Evolutionary conservation across 2,113 vertebrate genomes (phyloP).

Genomic region (Myodes glareolus): DNA sequence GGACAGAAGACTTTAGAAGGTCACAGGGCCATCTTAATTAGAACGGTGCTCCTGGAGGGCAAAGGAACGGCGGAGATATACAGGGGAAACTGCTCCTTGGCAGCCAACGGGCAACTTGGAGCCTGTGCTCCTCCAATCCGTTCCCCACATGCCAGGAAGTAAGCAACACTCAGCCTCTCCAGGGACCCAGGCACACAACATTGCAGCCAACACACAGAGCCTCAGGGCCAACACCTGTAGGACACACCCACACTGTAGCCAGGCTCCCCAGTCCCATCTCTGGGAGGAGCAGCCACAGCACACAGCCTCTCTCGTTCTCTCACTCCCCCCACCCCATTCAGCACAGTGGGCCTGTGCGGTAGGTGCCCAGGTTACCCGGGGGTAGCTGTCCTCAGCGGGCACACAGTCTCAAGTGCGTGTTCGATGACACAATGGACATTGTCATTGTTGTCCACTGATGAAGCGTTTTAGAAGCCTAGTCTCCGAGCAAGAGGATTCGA

Average conservation of each 20-base stretch:
- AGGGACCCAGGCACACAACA: too few species aligned
- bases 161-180: background rate
- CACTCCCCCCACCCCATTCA: background rate
- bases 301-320: background rate
- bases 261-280: rapidly evolving
- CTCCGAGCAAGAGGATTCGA: background rate
- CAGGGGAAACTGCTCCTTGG: background rate
- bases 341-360: too few species aligned
- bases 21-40: background rate
- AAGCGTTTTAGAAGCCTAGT: background rate
- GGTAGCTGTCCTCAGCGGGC: rapidly evolving
- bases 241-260: background rate
- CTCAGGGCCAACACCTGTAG: too few species aligned
- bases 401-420: rapidly evolving
- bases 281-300: background rate
- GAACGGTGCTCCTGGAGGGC: background rate
- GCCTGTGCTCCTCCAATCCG: background rate
- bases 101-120: too few species aligned
- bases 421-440: background rate
- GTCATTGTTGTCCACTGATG: rapidly evolving
- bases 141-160: background rate
- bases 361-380: rapidly evolving
- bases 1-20: background rate
- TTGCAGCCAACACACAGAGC: background rate
- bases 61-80: background rate